Base-by-base conservation (phyloP, 35 echinoderm and acorn worm genomes). In the Heliocidaris tuberculata region DNA sequence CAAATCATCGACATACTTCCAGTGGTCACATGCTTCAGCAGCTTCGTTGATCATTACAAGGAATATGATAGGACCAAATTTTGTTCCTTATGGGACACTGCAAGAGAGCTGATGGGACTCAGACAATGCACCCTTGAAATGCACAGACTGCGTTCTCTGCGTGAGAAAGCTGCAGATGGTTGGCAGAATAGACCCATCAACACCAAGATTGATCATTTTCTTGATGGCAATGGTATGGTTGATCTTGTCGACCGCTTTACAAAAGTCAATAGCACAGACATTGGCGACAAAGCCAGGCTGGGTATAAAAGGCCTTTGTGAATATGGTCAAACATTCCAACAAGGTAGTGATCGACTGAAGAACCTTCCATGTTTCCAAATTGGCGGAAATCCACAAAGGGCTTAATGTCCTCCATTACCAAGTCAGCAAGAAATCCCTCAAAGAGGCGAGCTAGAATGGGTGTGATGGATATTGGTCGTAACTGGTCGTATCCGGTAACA, bases 381-480 rank as follows among this genome's bases (percentile, higher is more conserved):
- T 95, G 95, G 24, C 35, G 88, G 16, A 54, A 50, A 71, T 95
- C 95, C 24, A 95, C 48, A 9, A 32, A 4, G 47, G 49, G 86
- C n/a, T 95, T 78, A 50, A 95, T 95, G 60, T 95, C 92, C 29
- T 93, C 21, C 90, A 93, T 85, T 17, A 95, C 91, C 90, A 16
- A 95, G 9, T 95, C 48, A 48, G 90, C 89, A 21, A 95, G 60
- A 93, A 95, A 95, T 48, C 31, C 48, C 48, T 95, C 90, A 50
- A 95, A 95, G 6, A 95, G 50, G 19, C 95, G 61, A n/a, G 90
- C n/a, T 4, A 93, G 50, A 19, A 95, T 93, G 5, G 90, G 61
- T 19, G 95, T 95, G 35, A 93, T 93, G 21, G 90, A 95, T 13
- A 95, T 95, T 17, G 95, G 95, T 85, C 95, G 88, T 21, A 95